phyloP scores from a whole-genome alignment of 2,888 invertebrate genomes.

The Deilephila porcellus region DNA sequence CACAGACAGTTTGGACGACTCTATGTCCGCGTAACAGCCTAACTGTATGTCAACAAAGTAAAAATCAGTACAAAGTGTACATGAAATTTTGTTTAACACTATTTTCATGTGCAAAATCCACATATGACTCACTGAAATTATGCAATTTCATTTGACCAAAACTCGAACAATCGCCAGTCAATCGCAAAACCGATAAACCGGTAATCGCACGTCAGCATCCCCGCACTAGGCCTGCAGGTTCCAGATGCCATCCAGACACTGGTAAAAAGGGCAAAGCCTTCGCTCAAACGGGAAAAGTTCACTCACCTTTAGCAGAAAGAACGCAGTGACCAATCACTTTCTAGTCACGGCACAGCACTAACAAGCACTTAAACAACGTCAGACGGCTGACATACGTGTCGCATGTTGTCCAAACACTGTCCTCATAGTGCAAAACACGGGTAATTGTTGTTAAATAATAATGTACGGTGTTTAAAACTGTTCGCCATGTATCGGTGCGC shows the following conservation, averaged over 20 bases:
- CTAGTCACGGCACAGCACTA: slow-evolving; percentile 53
- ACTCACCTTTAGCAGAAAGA: slow-evolving; percentile 63
- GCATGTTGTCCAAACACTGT: slow-evolving; percentile 57
- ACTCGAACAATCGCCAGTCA: slow-evolving; percentile 2
- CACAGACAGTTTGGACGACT: neutral
- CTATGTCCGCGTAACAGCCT: neutral
- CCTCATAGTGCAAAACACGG: slow-evolving; percentile 60
- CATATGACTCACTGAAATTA: slow-evolving; percentile 24
- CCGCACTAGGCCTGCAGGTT: slow-evolving; percentile 31
- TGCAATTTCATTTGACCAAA: slow-evolving; percentile 12
- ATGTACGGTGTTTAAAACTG: slow-evolving; percentile 63
- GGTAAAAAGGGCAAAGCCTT: slow-evolving; percentile 67
- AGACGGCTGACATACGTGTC: slow-evolving; percentile 40
- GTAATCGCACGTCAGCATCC: slow-evolving; percentile 25
- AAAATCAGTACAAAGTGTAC: slow-evolving; percentile 5
- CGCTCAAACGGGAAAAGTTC: slow-evolving; percentile 59
- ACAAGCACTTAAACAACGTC: slow-evolving; percentile 31
- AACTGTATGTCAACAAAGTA: slow-evolving; percentile 26
- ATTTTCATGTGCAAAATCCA: slow-evolving; percentile 15
- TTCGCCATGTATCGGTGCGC: slow-evolving; percentile 54
- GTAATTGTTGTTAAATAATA: slow-evolving; percentile 71
- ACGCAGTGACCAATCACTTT: slow-evolving; percentile 56
- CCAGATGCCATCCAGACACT: slow-evolving; percentile 51
- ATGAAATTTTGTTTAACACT: slow-evolving; percentile 9
- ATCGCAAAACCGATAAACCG: slow-evolving; percentile 19